A percentile compares a stretch with the other conserved stretches of the same genome.
These are phyloP conservation scores for Dendrolimus punctatus DNA, from an alignment of 1,140 invertebrate genomes.

Conservation along the genomic window DNA sequence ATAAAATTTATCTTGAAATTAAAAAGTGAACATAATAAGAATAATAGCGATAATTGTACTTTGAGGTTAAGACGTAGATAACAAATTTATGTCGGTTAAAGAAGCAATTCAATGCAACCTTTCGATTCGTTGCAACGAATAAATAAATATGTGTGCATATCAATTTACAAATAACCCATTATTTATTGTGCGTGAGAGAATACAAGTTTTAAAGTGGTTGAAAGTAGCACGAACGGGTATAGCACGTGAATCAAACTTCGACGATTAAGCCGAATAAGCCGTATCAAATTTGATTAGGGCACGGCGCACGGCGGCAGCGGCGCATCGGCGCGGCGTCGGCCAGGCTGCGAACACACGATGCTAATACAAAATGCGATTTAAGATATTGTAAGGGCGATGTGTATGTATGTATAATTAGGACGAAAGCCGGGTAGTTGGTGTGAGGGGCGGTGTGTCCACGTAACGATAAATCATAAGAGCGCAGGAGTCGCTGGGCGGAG, in stretches of 20 bases:
- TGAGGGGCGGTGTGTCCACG: constrained; percentile 60
- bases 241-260: constrained; percentile 16
- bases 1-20: no score
- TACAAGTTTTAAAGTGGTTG: background rate
- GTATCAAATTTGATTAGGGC: constrained; percentile 29
- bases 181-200: background rate
- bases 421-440: constrained; percentile 61
- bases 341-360: constrained; percentile 24
- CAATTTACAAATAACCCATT: background rate
- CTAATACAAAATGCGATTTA: constrained; percentile 35
- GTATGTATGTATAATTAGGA: constrained; percentile 59
- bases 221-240: constrained; percentile 9
- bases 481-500: constrained; percentile 55
- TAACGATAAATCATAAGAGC: constrained; percentile 69
- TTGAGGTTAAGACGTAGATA: no score
- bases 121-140: no score
- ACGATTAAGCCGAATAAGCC: constrained; percentile 27
- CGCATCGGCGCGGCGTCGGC: constrained; percentile 4
- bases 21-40: no score
- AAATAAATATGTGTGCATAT: no score
- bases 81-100: no score
- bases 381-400: constrained; percentile 50
- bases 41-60: no score
- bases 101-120: no score
- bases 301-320: no score